Percentiles rank a stretch among this genome's conserved stretches.
Conservation (phyloP, 1,140 invertebrate genomes). For the Hyles euphorbiae region DNA sequence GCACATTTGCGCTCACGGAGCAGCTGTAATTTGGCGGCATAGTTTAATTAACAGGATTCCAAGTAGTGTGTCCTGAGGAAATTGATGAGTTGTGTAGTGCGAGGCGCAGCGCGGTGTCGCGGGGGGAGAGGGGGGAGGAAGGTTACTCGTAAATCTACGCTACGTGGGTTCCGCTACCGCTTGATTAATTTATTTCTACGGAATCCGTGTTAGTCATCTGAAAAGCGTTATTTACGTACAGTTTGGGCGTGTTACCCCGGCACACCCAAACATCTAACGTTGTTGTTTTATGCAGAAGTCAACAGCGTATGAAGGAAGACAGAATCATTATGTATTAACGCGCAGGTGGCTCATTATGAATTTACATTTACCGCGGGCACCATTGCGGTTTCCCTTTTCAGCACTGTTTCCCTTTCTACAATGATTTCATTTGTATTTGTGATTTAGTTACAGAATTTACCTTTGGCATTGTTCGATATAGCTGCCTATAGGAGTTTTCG, state of each 20-base stretch:
- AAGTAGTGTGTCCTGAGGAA: constrained; percentile 59
- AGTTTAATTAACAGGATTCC: constrained; percentile 70
- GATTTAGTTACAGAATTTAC: neutral
- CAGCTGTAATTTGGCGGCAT: constrained; percentile 59
- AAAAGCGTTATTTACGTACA: constrained; percentile 27
- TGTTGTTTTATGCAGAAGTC: constrained; percentile 9
- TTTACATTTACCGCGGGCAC: constrained; percentile 4
- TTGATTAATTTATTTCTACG: constrained; percentile 58
- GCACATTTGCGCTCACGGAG: constrained; percentile 11
- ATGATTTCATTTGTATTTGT: constrained; percentile 2
- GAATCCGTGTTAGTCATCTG: constrained; percentile 35
- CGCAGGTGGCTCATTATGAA: constrained; percentile 7
- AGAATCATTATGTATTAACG: constrained; percentile 1
- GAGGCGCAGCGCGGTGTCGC: constrained; percentile 2
- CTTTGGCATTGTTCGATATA: neutral
- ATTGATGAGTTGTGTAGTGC: constrained; percentile 66
- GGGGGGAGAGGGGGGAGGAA: constrained; percentile 17
- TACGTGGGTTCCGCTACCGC: constrained; percentile 41
- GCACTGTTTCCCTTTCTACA: constrained; percentile 3
- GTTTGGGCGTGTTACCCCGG: constrained; percentile 13
- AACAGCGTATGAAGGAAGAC: neutral
- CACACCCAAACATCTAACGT: constrained; percentile 13
- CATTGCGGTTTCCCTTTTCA: constrained; percentile 10
- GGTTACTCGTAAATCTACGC: constrained; percentile 55
- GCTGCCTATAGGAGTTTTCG: too few relatives aligned